These are phyloP conservation scores for Gastrophysa polygoni DNA, from an alignment of 2,888 invertebrate species.

Conservation along the genomic window DNA sequence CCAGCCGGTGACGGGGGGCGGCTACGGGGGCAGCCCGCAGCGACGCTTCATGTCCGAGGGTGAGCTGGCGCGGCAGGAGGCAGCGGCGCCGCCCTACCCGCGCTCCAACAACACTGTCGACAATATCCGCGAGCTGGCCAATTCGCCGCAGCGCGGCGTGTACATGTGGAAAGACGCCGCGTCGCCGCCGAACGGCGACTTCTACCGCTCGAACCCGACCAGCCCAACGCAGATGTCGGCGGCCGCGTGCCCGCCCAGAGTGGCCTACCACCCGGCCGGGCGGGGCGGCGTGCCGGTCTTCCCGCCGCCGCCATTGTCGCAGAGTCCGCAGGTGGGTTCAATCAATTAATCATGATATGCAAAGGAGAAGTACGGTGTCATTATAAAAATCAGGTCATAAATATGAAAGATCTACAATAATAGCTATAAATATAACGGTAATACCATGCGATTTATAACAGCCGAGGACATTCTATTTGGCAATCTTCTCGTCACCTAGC, in stretches of 20 bases:
- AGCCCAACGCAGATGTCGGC: conserved; percentile 67
- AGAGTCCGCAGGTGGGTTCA: conserved; percentile 57
- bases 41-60: conserved; percentile 79
- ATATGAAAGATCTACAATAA: too few species aligned
- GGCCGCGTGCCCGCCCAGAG: too few species aligned
- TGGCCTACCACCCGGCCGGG: conserved; percentile 67
- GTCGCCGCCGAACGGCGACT: conserved; percentile 55
- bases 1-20: too few species aligned
- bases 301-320: too few species aligned
- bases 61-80: conserved; percentile 73
- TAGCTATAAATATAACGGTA: too few species aligned
- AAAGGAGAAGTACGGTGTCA: too few species aligned
- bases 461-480: too few species aligned
- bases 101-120: conserved; percentile 79
- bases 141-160: conserved; percentile 82
- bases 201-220: conserved; percentile 74
- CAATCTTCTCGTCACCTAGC: too few species aligned
- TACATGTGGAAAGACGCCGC: conserved; percentile 83
- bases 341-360: too few species aligned
- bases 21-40: conserved; percentile 72
- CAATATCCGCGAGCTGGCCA: conserved; percentile 86
- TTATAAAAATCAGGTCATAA: too few species aligned
- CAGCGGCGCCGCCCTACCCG: conserved; percentile 67
- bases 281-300: conserved; percentile 74
- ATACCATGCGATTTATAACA: too few species aligned